Percentiles rank a stretch among this genome's conserved stretches.
Evolutionary conservation across 2,113 vertebrate species (phyloP).

Genomic region (Coracopsis vasa): DNA sequence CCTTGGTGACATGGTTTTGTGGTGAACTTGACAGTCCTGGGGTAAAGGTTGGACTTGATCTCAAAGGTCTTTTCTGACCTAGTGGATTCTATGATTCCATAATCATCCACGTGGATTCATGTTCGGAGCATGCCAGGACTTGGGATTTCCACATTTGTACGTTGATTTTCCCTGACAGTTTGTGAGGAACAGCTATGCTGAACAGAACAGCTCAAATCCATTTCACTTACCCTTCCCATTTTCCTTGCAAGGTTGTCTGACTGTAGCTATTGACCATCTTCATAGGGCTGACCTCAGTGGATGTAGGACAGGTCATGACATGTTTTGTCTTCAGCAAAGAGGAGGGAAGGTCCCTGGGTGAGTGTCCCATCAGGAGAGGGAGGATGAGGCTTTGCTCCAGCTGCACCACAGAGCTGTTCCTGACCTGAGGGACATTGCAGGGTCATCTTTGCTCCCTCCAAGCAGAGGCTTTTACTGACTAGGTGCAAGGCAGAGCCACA

Average conservation of each 20-base stretch:
- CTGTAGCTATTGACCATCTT: neutral
- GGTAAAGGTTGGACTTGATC: neutral
- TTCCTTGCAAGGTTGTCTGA: neutral
- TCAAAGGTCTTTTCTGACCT: neutral
- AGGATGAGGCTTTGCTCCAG: neutral
- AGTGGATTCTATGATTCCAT: neutral
- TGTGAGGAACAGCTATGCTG: neutral
- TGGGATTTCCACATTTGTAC: constrained; percentile 15
- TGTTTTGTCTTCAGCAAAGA: neutral
- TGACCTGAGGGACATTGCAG: rapidly evolving
- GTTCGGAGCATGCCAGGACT: neutral
- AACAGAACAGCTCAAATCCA: neutral
- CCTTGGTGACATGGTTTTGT: neutral
- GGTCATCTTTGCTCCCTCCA: neutral
- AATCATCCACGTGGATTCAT: neutral
- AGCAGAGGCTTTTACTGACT: neutral
- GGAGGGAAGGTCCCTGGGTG: neutral
- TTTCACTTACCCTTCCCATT: neutral
- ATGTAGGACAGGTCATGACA: neutral
- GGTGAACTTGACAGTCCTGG: neutral
- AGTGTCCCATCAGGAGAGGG: rapidly evolving
- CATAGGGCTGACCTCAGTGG: neutral
- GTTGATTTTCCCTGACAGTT: constrained; percentile 47
- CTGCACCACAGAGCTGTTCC: rapidly evolving
- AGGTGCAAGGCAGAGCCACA: neutral